phyloP scores from a whole-genome alignment of 2,797 vertebrate genomes.

The Protosalanx chinensis region DNA sequence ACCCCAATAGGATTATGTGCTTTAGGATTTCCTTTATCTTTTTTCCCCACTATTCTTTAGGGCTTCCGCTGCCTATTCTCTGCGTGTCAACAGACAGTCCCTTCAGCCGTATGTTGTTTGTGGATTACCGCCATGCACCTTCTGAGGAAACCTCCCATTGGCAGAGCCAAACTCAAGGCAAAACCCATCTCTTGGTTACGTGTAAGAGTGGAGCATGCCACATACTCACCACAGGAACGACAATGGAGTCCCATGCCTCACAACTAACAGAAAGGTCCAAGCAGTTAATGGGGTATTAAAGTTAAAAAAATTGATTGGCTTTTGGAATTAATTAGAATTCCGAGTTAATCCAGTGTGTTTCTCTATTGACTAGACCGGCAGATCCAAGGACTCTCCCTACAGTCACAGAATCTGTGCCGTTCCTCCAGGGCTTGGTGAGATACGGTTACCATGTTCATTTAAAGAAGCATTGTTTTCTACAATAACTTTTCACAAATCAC shows the following conservation, averaged over 20 bases:
- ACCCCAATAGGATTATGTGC: constrained; percentile 5
- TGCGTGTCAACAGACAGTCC: constrained; percentile 2
- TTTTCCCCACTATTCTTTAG: constrained; percentile 54
- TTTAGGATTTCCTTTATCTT: constrained; percentile 35
- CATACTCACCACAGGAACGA: constrained; percentile 56
- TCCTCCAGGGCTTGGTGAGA: constrained; percentile 1
- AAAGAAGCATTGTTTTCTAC: neutral
- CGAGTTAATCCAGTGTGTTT: neutral
- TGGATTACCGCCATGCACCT: constrained; percentile 42
- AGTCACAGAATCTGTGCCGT: neutral
- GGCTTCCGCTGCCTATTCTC: constrained; percentile 3
- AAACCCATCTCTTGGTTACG: constrained; percentile 65
- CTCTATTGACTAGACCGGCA: neutral
- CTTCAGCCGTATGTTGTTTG: constrained; percentile 59
- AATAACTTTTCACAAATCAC: neutral
- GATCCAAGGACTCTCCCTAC: neutral
- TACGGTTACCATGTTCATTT: neutral
- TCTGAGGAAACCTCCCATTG: constrained; percentile 25
- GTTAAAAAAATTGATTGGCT: neutral
- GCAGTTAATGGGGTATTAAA: neutral
- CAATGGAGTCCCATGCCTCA: constrained; percentile 31
- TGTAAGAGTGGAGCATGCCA: constrained; percentile 73
- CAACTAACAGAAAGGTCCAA: constrained; percentile 72
- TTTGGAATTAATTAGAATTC: neutral
- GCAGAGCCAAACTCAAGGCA: constrained; percentile 19